Evolutionary conservation across 2,888 invertebrate species (phyloP).

Genomic region (Labia minor): DNA sequence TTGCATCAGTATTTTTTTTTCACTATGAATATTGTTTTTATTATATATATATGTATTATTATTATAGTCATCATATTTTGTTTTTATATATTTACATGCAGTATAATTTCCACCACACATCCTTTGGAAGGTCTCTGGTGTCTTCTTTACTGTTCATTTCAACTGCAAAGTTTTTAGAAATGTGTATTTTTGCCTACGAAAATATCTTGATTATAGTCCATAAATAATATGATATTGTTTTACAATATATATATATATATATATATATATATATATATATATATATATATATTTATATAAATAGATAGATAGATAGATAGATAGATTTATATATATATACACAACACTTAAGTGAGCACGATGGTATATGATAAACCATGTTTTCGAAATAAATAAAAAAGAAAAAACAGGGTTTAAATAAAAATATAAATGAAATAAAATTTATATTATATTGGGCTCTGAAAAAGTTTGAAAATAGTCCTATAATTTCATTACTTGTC

Average conservation of each 20-base stretch:
- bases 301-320: no score
- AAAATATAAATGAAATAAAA: no score
- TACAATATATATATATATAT: conserved; percentile 2
- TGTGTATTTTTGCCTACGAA: not conserved
- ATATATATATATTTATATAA: no score
- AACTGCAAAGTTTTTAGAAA: not conserved
- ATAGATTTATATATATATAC: no score
- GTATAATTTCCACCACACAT: not conserved
- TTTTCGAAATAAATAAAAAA: not conserved
- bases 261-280: no score
- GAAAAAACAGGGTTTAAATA: no score
- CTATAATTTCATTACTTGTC: no score
- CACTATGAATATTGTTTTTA: not conserved
- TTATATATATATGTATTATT: not conserved
- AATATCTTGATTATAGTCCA: not conserved
- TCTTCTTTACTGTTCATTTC: not conserved
- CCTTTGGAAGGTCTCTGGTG: not conserved
- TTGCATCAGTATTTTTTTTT: not conserved
- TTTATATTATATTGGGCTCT: no score
- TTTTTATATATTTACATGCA: not conserved
- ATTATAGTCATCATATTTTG: no score
- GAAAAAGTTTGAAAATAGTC: not conserved
- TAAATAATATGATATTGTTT: not conserved
- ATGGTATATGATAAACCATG: not conserved
- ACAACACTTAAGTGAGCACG: conserved; percentile 7